Evolutionary conservation across 2,888 invertebrate species (phyloP).

Genomic region (Entomobrya multifasciata): DNA sequence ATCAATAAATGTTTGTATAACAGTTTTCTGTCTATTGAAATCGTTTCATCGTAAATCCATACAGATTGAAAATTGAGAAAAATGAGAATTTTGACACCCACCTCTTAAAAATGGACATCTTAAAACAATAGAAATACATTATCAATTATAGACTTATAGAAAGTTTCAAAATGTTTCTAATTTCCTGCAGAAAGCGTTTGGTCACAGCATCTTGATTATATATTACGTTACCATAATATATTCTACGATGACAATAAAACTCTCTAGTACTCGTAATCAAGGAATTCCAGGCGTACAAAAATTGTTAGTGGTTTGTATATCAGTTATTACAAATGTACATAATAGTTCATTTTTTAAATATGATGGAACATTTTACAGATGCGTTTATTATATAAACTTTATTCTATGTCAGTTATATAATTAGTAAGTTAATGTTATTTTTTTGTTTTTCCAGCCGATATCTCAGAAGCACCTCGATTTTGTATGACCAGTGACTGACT

Average conservation of each 20-base stretch:
- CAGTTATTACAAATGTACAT: conserved; percentile 12
- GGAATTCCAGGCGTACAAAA: conserved; percentile 46
- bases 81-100: no score
- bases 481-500: conserved; percentile 43
- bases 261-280: conserved; percentile 63
- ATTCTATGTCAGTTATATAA: not conserved
- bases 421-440: conserved; percentile 13
- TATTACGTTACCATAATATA: conserved; percentile 25
- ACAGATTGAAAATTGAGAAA: no score
- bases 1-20: no score
- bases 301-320: conserved; percentile 26
- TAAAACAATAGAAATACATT: no score
- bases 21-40: no score
- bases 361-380: no score
- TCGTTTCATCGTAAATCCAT: no score
- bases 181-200: conserved; percentile 66
- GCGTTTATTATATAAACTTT: no score
- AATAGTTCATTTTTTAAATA: conserved; percentile 13
- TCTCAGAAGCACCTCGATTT: conserved; percentile 72
- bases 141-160: no score
- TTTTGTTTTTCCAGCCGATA: conserved; percentile 65
- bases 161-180: conserved; percentile 53
- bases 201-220: conserved; percentile 64
- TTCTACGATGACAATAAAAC: conserved; percentile 51
- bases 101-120: no score